A percentile compares a stretch with the other conserved stretches of the same genome.
Conservation (phyloP, 2,113 vertebrate genomes). For the Pristiophorus japonicus region DNA sequence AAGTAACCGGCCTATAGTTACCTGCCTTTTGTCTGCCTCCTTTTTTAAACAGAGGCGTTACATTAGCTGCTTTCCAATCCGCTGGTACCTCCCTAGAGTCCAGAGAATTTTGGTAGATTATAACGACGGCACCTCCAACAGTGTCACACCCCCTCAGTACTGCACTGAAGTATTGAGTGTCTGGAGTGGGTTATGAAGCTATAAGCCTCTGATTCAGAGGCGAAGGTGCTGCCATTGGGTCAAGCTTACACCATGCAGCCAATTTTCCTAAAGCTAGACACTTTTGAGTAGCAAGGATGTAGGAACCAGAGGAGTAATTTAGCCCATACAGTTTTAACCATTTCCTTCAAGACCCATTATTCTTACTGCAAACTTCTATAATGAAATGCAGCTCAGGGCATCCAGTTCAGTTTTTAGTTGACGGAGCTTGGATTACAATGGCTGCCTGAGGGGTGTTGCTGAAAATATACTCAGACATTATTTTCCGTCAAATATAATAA, state of each 20-base stretch:
- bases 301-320: background rate
- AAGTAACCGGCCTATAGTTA: too few relatives aligned
- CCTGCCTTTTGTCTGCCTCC: too few relatives aligned
- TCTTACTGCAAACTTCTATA: background rate
- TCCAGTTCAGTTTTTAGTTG: background rate
- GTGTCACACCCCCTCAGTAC: too few relatives aligned
- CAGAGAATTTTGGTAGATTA: too few relatives aligned
- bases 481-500: background rate
- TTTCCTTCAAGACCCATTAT: background rate
- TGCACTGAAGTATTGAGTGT: too few relatives aligned
- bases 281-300: background rate
- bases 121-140: too few relatives aligned
- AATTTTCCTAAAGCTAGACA: background rate
- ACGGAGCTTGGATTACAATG: background rate
- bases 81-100: too few relatives aligned
- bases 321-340: background rate
- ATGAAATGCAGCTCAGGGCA: background rate
- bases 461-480: background rate
- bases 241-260: background rate
- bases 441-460: background rate
- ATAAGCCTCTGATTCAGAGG: background rate
- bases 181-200: too few relatives aligned
- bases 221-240: background rate
- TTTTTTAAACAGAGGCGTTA: too few relatives aligned
- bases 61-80: too few relatives aligned